phyloP scores from a whole-genome alignment of 2,113 vertebrate genomes.

The Eubucco bourcierii region DNA sequence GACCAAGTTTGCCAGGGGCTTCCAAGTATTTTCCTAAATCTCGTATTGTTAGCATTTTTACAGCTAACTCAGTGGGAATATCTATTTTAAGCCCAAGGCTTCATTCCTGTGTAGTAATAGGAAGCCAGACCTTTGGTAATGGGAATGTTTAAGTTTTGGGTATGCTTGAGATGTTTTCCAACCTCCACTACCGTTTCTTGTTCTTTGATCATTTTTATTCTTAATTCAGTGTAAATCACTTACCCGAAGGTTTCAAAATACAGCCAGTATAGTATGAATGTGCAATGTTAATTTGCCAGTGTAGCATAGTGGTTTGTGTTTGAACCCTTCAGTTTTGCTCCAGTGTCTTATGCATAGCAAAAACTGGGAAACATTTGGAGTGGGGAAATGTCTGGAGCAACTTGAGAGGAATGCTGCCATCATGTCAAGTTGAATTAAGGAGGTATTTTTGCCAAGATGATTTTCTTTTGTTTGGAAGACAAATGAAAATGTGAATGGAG shows the following conservation, averaged over 20 bases:
- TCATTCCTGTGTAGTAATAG: not conserved
- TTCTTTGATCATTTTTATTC: not conserved
- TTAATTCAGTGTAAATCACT: not conserved
- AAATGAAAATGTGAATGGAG: not conserved
- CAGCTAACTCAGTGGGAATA: not conserved
- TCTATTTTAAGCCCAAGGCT: not conserved
- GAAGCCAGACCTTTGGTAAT: not conserved
- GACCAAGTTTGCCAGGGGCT: not conserved
- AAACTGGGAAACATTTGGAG: not conserved
- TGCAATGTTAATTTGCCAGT: not conserved
- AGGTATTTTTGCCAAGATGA: not conserved
- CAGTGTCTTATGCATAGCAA: not conserved
- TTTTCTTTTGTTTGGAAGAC: not conserved
- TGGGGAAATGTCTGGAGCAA: not conserved
- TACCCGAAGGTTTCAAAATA: not conserved
- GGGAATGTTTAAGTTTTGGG: not conserved
- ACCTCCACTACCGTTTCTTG: not conserved
- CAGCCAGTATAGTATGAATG: not conserved
- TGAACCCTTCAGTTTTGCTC: not conserved
- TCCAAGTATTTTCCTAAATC: not conserved
- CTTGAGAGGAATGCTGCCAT: not conserved
- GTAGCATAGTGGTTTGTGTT: not conserved
- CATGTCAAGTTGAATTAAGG: not conserved
- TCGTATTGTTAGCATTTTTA: not conserved
- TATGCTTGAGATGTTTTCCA: not conserved